Percentiles rank a stretch among this genome's conserved stretches.
Conservation (phyloP, 2,888 invertebrate genomes). For the Cetonia aurata region DNA sequence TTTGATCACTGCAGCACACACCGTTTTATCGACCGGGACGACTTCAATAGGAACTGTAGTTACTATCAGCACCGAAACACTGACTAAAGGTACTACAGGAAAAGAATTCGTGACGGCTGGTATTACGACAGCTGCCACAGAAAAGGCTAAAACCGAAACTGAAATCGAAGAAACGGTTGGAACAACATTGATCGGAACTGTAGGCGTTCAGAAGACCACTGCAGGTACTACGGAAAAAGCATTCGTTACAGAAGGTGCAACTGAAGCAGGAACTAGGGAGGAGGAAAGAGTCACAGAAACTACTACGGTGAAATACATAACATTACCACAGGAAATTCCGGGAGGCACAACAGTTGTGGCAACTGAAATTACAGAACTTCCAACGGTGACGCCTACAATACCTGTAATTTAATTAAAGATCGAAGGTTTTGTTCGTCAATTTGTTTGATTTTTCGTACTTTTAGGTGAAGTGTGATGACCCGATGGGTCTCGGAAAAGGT, state of each 20-base stretch:
- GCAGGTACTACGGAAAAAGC: neutral
- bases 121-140: conserved; percentile 16
- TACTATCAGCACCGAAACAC: neutral
- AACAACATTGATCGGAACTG: too few relatives aligned
- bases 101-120: conserved; percentile 48
- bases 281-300: neutral
- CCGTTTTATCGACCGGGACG: neutral
- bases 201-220: neutral
- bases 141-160: neutral
- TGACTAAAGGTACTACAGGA: neutral
- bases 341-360: neutral
- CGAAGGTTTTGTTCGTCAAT: neutral
- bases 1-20: neutral
- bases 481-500: conserved; percentile 79
- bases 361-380: conserved; percentile 4
- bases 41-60: neutral
- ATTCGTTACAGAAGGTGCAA: neutral
- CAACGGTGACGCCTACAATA: neutral
- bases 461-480: conserved; percentile 73
- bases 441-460: neutral
- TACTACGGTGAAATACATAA: too few relatives aligned
- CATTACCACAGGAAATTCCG: too few relatives aligned
- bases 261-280: neutral
- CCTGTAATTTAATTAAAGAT: neutral
- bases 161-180: neutral